A percentile compares a stretch with the other conserved stretches of the same genome.
Evolutionary conservation across 2,113 vertebrate genomes (phyloP).

Genomic region (Budorcas taxicolor): DNA sequence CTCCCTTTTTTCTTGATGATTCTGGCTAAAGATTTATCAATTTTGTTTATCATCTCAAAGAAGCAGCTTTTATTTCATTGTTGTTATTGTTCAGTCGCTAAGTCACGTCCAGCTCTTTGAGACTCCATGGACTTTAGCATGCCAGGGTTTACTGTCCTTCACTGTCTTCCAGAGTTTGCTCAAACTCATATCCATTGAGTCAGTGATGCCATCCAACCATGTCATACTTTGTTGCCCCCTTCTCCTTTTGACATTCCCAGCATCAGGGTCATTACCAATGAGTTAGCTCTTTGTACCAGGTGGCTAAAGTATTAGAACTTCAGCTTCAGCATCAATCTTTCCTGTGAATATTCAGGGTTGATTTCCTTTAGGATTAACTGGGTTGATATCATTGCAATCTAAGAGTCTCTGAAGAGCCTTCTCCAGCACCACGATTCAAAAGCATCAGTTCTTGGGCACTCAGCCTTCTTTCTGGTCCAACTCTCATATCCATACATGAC

Average conservation of each 20-base stretch:
- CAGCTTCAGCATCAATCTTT: neutral
- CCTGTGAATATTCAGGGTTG: no score
- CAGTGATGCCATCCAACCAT: neutral
- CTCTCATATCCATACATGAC: neutral
- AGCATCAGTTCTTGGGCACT: neutral
- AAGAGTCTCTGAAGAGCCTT: neutral
- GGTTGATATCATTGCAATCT: neutral
- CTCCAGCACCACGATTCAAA: neutral
- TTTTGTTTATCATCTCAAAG: neutral
- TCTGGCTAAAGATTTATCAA: neutral
- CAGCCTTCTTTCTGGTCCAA: neutral
- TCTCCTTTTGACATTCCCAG: neutral
- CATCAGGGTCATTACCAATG: neutral
- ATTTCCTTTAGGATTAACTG: neutral
- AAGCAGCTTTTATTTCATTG: neutral
- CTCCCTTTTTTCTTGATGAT: neutral
- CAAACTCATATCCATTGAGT: neutral
- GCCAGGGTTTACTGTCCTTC: neutral
- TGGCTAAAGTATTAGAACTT: neutral
- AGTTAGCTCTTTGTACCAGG: neutral
- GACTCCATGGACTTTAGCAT: neutral
- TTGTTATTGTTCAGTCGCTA: neutral
- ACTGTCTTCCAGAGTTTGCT: neutral
- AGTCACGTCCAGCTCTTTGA: neutral
- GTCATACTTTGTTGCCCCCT: neutral